Evolutionary conservation across 2,113 vertebrate species (phyloP).

Genomic region (Festucalex cinctus): DNA sequence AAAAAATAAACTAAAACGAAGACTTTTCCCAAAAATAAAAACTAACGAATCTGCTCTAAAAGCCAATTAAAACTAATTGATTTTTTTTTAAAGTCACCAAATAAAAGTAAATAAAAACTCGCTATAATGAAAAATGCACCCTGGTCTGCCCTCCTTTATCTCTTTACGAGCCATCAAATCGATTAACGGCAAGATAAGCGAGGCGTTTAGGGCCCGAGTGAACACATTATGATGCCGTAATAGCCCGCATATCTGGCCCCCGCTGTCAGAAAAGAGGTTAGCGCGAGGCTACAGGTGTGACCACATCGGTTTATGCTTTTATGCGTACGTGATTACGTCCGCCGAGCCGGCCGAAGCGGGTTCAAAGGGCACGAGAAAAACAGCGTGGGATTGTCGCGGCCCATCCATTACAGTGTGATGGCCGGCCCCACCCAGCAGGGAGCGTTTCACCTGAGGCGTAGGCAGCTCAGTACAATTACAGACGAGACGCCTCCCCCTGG

Average conservation of each 20-base stretch:
- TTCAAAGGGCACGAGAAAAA: conserved; percentile 51
- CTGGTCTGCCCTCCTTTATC: conserved; percentile 15
- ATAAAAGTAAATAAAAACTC: too few species aligned
- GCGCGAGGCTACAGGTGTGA: conserved; percentile 60
- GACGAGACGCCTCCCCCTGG: conserved; percentile 65
- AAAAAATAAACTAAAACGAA: too few species aligned
- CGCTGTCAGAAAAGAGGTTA: conserved; percentile 46
- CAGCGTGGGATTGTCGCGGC: conserved; percentile 58
- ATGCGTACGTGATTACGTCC: conserved; percentile 26
- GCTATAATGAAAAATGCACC: neutral
- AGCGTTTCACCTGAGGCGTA: conserved; percentile 61
- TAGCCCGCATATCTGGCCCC: conserved; percentile 54
- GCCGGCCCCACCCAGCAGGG: conserved; percentile 41
- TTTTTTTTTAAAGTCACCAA: too few species aligned
- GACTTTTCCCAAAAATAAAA: too few species aligned
- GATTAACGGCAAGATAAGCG: conserved; percentile 56
- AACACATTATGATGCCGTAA: conserved; percentile 64
- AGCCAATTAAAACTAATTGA: too few species aligned
- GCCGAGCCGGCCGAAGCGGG: conserved; percentile 17
- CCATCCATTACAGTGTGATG: conserved; percentile 53
- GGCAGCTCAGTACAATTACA: conserved; percentile 63
- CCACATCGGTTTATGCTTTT: conserved; percentile 35
- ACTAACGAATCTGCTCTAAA: too few species aligned
- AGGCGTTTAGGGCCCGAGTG: conserved; percentile 49
- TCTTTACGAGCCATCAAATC: conserved; percentile 45